A percentile compares a stretch with the other conserved stretches of the same genome.
These are phyloP conservation scores for Tipula lateralis DNA, from an alignment of 2,888 invertebrate genomes.

Conservation along the genomic window DNA sequence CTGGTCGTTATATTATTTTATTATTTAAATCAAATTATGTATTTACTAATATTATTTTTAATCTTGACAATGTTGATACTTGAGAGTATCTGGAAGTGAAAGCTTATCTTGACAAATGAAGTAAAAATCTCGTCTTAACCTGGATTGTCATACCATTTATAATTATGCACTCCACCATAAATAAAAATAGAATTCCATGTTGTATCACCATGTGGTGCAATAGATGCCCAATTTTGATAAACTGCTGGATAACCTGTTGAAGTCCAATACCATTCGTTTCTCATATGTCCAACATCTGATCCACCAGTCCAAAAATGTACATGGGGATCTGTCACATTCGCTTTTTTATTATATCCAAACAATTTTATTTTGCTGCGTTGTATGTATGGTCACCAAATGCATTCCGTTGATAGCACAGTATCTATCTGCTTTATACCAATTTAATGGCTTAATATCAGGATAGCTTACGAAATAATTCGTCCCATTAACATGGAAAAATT, in stretches of 20 bases:
- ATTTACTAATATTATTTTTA: background rate
- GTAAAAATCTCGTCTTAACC: too few species aligned
- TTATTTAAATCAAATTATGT: too few species aligned
- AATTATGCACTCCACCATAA: background rate
- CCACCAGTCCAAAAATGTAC: background rate
- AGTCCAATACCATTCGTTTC: background rate
- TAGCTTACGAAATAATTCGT: background rate
- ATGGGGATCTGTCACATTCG: background rate
- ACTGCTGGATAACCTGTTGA: background rate
- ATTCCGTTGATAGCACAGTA: background rate
- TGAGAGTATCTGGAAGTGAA: background rate
- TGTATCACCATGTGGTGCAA: background rate
- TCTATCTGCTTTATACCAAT: background rate
- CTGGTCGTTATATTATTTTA: too few species aligned
- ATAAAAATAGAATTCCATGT: background rate
- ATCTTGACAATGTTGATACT: background rate
- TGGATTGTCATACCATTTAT: background rate
- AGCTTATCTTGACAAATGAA: background rate
- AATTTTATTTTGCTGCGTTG: too few species aligned
- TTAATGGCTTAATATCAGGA: background rate
- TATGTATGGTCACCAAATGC: background rate
- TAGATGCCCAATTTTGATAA: background rate
- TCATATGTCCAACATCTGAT: background rate
- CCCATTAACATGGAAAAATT: background rate
- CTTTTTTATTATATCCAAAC: too few species aligned